These are phyloP conservation scores for Dasysyrphus tricinctus DNA, from an alignment of 2,888 invertebrate genomes.

Conservation along the genomic window DNA sequence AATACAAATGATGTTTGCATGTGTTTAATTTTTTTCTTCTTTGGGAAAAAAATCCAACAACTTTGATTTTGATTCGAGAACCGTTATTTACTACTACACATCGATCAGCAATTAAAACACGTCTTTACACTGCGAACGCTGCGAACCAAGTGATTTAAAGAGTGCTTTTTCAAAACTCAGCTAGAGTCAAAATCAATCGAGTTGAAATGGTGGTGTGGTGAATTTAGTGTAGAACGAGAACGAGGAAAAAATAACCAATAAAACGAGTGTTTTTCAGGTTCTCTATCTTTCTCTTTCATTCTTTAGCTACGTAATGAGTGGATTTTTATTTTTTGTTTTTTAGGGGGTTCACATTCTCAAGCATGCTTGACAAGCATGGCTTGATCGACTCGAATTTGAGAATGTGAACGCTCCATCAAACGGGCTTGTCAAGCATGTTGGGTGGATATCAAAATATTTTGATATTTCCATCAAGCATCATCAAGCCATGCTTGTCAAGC, in stretches of 20 bases:
- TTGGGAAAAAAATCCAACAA: conserved; percentile 68
- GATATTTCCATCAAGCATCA: no score
- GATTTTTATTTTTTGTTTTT: conserved; percentile 10
- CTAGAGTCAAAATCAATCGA: conserved; percentile 11
- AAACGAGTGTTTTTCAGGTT: neutral
- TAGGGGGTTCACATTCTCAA: no score
- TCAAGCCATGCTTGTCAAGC: no score
- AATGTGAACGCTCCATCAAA: no score
- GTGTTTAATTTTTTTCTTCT: conserved; percentile 45
- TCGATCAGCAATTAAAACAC: conserved; percentile 64
- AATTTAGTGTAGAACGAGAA: neutral
- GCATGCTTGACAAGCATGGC: no score
- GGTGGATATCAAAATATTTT: no score
- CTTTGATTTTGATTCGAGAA: conserved; percentile 63
- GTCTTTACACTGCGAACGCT: conserved; percentile 62
- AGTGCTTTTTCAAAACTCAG: conserved; percentile 52
- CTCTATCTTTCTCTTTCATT: neutral
- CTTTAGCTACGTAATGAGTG: neutral
- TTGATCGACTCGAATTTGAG: no score
- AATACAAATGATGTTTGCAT: conserved; percentile 48
- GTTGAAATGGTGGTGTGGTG: conserved; percentile 31
- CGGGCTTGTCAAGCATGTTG: no score
- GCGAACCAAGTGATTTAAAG: conserved; percentile 68
- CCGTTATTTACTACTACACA: conserved; percentile 64
- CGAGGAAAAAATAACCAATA: neutral